These are phyloP conservation scores for Ciconia boyciana DNA, from an alignment of 2,113 vertebrate genomes.

Conservation along the genomic window DNA sequence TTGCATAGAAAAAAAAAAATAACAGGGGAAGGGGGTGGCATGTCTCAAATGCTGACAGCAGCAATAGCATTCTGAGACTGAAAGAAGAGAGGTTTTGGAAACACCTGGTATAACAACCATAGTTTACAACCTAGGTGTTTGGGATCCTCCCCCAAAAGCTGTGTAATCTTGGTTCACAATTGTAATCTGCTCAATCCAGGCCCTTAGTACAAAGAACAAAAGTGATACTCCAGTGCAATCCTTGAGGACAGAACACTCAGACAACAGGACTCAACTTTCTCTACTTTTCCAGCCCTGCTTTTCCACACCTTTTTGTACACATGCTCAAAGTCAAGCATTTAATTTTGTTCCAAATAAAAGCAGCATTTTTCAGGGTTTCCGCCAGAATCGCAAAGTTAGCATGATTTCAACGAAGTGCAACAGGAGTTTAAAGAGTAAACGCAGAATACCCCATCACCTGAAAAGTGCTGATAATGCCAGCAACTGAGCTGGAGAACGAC, in stretches of 20 bases:
- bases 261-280: neutral
- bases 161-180: neutral
- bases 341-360: neutral
- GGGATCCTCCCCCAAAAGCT: neutral
- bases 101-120: rapidly evolving
- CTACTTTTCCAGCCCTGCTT: neutral
- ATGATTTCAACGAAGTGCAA: neutral
- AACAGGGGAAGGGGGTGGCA: rapidly evolving
- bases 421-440: neutral
- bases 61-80: neutral
- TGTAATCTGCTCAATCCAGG: neutral
- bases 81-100: neutral
- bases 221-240: neutral
- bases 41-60: neutral
- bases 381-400: neutral
- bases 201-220: neutral
- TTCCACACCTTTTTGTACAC: neutral
- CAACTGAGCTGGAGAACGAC: neutral
- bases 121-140: neutral
- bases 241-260: neutral
- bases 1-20: neutral
- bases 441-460: neutral
- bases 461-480: neutral
- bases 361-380: neutral
- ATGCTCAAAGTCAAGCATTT: neutral